Base-by-base conservation (phyloP, 2,797 vertebrate genomes). In the Rhyacichthys aspro region DNA sequence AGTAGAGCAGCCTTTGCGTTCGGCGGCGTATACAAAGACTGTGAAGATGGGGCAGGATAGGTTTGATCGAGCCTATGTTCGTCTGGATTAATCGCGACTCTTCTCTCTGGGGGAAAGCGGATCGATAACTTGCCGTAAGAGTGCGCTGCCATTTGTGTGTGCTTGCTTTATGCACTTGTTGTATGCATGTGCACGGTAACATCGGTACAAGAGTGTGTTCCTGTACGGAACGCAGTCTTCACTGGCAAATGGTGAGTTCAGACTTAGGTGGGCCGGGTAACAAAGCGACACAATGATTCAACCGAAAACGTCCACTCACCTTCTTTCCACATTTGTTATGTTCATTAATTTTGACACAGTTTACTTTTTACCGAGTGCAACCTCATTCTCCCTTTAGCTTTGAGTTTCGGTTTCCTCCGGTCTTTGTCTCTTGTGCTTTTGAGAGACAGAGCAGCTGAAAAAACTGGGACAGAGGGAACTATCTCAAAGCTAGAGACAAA, bases 401-500 rank as follows among this genome's bases (percentile, higher is more conserved):
- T 59, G 69, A 70, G 57, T 76, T 84, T 66, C 78, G 67, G 56
- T 72, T 59, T 74, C 73, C 63, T 70, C 47, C 9, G 28, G 55
- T 83, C 81, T 89, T 87, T 88, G 84, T 84, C 68, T 85, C 64
- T 55, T 15, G 39, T 58, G 78, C 67, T 59, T 66, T 56, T 43
- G 58, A 64, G 81, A 77, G 72, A 67, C 78, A 47, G 79, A 77
- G 72, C 55, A 80, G 84, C 86, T 82, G 59, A 66, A 77, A 76
- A 85, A 87, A 86, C 74, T 85, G 82, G 82, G 83, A 81, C 84
- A 81, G 86, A 74, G 83, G 63, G 57, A 83, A 85, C 85, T 73
- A 79, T 85, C 75, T 81, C 63, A 56, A 63, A 85, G 81, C 76
- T 79, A 73, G 79, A 87, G 81, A 84, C 83, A 88, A 87, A 88